Evolutionary conservation across 2,888 invertebrate genomes (phyloP).

Genomic region (Hoplodrina ambigua): DNA sequence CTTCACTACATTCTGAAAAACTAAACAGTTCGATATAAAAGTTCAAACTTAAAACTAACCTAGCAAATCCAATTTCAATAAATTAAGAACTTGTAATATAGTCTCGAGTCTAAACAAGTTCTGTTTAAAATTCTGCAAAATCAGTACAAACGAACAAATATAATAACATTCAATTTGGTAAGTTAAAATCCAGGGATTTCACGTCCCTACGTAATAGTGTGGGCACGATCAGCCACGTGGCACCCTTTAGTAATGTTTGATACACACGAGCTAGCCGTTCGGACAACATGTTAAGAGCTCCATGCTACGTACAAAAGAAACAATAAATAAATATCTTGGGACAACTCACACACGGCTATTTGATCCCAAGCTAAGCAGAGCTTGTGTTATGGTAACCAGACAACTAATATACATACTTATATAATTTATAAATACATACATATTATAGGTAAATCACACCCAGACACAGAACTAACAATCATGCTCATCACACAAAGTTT

Average conservation of each 20-base stretch:
- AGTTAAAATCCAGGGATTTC: conserved; percentile 71
- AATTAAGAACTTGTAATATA: conserved; percentile 24
- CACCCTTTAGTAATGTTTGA: conserved; percentile 70
- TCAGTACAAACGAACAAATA: conserved; percentile 52
- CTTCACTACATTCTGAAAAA: conserved; percentile 3
- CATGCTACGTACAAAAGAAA: not conserved
- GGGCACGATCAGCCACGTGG: conserved; percentile 74
- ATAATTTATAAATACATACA: too few relatives aligned
- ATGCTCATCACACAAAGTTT: too few relatives aligned
- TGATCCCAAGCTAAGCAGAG: too few relatives aligned
- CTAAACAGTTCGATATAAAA: not conserved
- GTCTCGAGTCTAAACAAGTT: conserved; percentile 19
- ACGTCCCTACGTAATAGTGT: conserved; percentile 71
- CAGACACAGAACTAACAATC: too few relatives aligned
- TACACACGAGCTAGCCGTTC: conserved; percentile 66
- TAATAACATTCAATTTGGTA: conserved; percentile 71
- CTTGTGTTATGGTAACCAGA: too few relatives aligned
- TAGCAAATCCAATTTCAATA: conserved; percentile 23
- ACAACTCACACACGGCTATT: too few relatives aligned
- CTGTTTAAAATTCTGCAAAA: conserved; percentile 45
- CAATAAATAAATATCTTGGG: too few relatives aligned
- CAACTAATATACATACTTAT: too few relatives aligned
- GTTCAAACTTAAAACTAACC: conserved; percentile 1
- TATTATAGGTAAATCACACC: too few relatives aligned
- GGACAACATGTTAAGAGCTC: not conserved